Evolutionary conservation across 2,888 invertebrate species (phyloP), one percentile per base, ranked within the genome.

Genomic region (Theodoxus fluviatilis): DNA sequence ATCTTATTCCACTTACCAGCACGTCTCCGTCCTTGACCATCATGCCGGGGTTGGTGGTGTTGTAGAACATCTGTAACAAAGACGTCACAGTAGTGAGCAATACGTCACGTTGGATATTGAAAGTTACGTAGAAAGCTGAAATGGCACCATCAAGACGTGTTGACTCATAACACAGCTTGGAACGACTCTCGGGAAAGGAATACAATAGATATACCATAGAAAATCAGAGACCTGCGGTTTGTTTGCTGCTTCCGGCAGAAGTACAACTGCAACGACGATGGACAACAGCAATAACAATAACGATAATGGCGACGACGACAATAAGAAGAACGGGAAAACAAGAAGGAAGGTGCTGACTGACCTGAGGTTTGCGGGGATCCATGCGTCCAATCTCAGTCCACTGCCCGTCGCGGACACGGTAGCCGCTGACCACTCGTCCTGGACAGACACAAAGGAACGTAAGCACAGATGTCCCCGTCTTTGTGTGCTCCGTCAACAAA

Each of bases 301-400:
- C 33, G 12, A 40, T 33, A 18, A 28, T 15, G n/a, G 18, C 18
- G 12, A 47, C 31, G 33, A 15, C 38, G n/a, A 15, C 55, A 25
- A 38, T 15, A n/a, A 35, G 28, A 33, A 12, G 15, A 4, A 61
- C 31, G 18, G 61, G 4, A 25, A 4, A 28, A 35, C 6, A 61
- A 18, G 18, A 61, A 33, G 7, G 15, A 18, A 43, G 31, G 18
- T 31, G 25, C 35, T 28, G 18, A 57, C 12, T 9, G 75, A 83
- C 83, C 79, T 86, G 81, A 35, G 86, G 86, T 73, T 79, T 67
- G 67, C 83, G 79, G n/a, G 86, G 87, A 28, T 83, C 80, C 71
- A 78, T 79, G 38, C 86, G 76, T 4, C 87, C 87, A 59, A 87
- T 84, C 75, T 87, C 86, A 52, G 79, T 79, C 87, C 87, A 87